These are phyloP conservation scores for Anoncus sp. DNA, from an alignment of 2,888 invertebrate genomes.

Conservation along the genomic window DNA sequence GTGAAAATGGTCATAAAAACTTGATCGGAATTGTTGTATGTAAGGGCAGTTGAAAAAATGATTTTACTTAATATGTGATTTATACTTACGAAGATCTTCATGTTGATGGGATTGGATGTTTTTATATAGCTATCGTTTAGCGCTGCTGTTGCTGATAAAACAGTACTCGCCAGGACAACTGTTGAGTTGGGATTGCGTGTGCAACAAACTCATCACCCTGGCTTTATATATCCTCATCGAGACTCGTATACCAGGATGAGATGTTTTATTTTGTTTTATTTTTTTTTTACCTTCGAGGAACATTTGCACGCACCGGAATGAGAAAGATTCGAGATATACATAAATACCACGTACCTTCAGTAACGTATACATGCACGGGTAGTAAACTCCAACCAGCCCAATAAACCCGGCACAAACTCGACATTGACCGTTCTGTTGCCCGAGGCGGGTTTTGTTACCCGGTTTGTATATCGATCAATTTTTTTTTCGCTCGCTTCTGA, in stretches of 20 bases:
- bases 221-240: conserved; percentile 73
- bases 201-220: conserved; percentile 54
- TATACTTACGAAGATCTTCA: conserved; percentile 75
- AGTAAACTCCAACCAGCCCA: conserved; percentile 72
- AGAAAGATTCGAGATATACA: conserved; percentile 58
- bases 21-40: too few species aligned
- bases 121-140: conserved; percentile 67
- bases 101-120: conserved; percentile 61
- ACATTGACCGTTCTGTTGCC: conserved; percentile 73
- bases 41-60: too few species aligned
- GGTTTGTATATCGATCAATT: conserved; percentile 42
- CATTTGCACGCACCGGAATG: conserved; percentile 52
- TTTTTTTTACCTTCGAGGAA: conserved; percentile 29
- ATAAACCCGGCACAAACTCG: conserved; percentile 70
- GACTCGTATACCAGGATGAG: conserved; percentile 28
- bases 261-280: conserved; percentile 22
- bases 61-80: neutral
- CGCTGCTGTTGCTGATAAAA: conserved; percentile 73
- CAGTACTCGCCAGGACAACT: conserved; percentile 78
- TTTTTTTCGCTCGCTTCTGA: conserved; percentile 24
- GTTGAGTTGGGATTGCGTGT: conserved; percentile 66
- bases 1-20: conserved; percentile 1
- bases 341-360: conserved; percentile 6
- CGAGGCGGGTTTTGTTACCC: conserved; percentile 49
- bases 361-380: conserved; percentile 53